Base-by-base conservation (phyloP, 2,888 invertebrate genomes). In the Mactromeris polynyma region DNA sequence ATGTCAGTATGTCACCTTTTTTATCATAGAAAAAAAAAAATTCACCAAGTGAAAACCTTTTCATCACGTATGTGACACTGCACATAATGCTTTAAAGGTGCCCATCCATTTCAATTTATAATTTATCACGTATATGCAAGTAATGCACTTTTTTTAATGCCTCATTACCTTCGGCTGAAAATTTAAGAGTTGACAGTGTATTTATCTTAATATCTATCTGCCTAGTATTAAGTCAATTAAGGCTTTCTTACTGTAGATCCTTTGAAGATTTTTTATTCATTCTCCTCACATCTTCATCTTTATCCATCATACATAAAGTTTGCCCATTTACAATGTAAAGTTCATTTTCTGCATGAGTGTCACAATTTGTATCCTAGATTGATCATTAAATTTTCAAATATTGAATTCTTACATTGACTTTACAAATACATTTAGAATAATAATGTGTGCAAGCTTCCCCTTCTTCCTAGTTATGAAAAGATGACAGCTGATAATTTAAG, bases 21-120 rank as follows among this genome's bases (percentile, higher is more conserved):
- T n/a, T n/a, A n/a, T n/a, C n/a, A n/a, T n/a, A n/a, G n/a, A n/a
- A n/a, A n/a, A n/a, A n/a, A n/a, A n/a, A n/a, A n/a, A n/a, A n/a
- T n/a, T n/a, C n/a, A n/a, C n/a, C n/a, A n/a, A n/a, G n/a, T n/a
- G n/a, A n/a, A n/a, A n/a, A n/a, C n/a, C n/a, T n/a, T n/a, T n/a
- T n/a, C n/a, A n/a, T n/a, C n/a, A n/a, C n/a, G n/a, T n/a, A n/a
- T n/a, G n/a, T n/a, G n/a, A n/a, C n/a, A n/a, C n/a, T n/a, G n/a
- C n/a, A n/a, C n/a, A n/a, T n/a, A 46, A 46, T 3, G 11, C 46
- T 46, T 46, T 17, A 46, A 64, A 26, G 58, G 9, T 26, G 26
- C 58, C 58, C 58, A 64, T 64, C 58, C 58, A 64, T 64, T 64
- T 64, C n/a, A 64, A 64, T 64, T 64, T 64, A 64, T 26, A 64